A percentile compares a stretch with the other conserved stretches of the same genome.
phyloP scores from a whole-genome alignment of 2,113 vertebrate genomes.

The Spheniscus mendiculus region DNA sequence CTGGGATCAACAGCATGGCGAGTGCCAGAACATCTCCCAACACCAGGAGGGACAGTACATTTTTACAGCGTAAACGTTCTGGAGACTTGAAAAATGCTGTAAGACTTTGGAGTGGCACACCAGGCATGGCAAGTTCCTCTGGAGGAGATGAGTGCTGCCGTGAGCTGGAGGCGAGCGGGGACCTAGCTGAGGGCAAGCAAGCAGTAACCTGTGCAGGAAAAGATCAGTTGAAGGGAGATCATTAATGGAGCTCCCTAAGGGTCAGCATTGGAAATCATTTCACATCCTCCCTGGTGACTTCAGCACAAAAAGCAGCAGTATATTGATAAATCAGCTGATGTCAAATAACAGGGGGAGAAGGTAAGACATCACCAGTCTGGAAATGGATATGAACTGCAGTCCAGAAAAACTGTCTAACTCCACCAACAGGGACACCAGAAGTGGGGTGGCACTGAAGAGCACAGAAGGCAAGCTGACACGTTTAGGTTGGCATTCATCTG shows the following conservation, averaged over 20 bases:
- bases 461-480: background rate
- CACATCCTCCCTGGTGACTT: background rate
- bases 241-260: background rate
- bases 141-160: background rate
- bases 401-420: background rate
- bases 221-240: background rate
- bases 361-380: background rate
- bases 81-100: background rate
- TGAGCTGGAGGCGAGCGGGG: background rate
- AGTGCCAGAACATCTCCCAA: background rate
- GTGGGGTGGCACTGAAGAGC: background rate
- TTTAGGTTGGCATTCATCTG: background rate
- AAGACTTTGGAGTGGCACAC: background rate
- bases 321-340: background rate
- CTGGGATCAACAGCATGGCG: accelerated
- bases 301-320: background rate
- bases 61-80: background rate
- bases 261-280: background rate
- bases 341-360: background rate
- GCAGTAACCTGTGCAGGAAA: background rate
- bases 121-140: background rate
- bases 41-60: background rate
- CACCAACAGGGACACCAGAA: background rate
- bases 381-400: background rate
- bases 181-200: background rate